phyloP scores from a whole-genome alignment of 2,888 invertebrate genomes.

The Athetis lepigone region DNA sequence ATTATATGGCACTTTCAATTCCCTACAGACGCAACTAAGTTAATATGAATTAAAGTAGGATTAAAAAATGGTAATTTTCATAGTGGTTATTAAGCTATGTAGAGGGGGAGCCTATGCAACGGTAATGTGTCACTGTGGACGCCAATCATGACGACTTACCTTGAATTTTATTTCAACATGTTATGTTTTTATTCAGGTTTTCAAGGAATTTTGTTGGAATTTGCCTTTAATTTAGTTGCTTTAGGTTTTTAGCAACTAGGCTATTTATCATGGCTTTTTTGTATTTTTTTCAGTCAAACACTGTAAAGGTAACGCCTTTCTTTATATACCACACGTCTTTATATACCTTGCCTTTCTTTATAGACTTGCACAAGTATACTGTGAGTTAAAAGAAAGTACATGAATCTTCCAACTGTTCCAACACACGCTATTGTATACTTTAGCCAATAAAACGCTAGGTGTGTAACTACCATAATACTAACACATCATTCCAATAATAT shows the following conservation, averaged over 20 bases:
- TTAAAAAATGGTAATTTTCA: slow-evolving; percentile 51
- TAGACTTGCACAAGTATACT: too few species aligned
- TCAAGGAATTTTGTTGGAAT: slow-evolving; percentile 26
- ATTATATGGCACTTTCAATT: background rate
- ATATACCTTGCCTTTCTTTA: too few species aligned
- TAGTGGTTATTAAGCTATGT: slow-evolving; percentile 52
- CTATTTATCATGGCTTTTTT: background rate
- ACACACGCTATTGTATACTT: too few species aligned
- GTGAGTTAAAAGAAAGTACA: too few species aligned
- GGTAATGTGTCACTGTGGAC: slow-evolving; percentile 69
- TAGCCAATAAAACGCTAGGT: too few species aligned
- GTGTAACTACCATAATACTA: background rate
- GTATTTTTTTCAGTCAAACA: background rate
- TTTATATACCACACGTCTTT: too few species aligned
- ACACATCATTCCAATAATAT: slow-evolving; percentile 25
- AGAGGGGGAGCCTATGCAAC: slow-evolving; percentile 47
- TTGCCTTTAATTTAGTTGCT: slow-evolving; percentile 1
- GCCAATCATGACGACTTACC: slow-evolving; percentile 56
- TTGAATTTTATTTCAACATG: slow-evolving; percentile 47
- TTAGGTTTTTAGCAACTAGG: background rate
- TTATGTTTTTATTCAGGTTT: slow-evolving; percentile 32
- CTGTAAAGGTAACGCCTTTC: too few species aligned
- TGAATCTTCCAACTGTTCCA: too few species aligned
- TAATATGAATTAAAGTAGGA: slow-evolving; percentile 38
- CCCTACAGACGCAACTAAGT: slow-evolving; percentile 20